phyloP scores from a whole-genome alignment of 2,113 vertebrate species.

The Bungarus multicinctus region DNA sequence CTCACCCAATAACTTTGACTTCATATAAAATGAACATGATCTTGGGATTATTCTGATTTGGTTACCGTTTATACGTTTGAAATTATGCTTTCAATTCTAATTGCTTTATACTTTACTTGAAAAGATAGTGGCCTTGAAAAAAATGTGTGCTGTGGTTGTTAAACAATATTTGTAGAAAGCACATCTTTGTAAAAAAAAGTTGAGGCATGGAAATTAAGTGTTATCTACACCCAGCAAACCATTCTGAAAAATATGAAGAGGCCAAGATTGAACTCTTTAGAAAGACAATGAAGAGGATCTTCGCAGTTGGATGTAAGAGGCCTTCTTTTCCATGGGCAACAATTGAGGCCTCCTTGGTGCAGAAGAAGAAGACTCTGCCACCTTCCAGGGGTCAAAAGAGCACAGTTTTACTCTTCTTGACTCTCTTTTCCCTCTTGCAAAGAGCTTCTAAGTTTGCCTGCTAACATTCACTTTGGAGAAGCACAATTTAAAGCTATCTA shows the following conservation, averaged over 20 bases:
- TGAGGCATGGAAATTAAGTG: background rate
- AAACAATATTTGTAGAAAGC: background rate
- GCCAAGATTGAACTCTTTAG: too few relatives aligned
- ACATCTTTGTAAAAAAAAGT: background rate
- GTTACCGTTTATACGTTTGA: background rate
- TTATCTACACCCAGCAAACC: background rate
- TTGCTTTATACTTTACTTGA: background rate
- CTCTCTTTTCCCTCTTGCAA: background rate
- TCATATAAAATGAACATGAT: background rate
- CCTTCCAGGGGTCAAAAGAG: background rate
- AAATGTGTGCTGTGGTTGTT: background rate
- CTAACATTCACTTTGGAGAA: background rate
- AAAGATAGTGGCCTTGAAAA: background rate
- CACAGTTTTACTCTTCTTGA: background rate
- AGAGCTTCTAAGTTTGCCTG: background rate
- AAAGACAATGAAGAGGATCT: background rate
- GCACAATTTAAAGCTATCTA: background rate
- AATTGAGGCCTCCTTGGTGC: background rate
- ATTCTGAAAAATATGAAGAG: background rate
- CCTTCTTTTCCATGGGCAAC: background rate
- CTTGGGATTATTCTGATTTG: background rate
- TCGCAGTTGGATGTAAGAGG: background rate
- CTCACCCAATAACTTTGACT: background rate
- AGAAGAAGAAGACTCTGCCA: background rate
- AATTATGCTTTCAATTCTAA: background rate